Evolutionary conservation across 1,140 invertebrate genomes (phyloP).

Genomic region (Aethina tumida): DNA sequence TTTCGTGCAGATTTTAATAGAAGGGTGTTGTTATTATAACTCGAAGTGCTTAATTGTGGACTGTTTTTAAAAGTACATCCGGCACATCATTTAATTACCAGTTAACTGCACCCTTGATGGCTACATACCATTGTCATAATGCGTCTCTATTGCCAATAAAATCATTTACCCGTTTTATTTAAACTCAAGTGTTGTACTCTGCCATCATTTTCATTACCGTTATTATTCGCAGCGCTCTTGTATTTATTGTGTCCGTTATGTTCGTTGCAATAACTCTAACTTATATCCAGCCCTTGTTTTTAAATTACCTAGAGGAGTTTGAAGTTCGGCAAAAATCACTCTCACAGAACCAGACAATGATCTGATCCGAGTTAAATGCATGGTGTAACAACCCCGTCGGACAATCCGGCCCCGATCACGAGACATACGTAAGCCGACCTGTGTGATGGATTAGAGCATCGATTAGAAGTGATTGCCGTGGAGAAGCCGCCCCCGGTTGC

Average conservation of each 20-base stretch:
- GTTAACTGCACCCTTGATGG: conserved; percentile 28
- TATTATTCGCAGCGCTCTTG: too few species aligned
- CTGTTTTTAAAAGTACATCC: conserved; percentile 22
- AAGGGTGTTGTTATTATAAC: too few species aligned
- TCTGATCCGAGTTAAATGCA: too few species aligned
- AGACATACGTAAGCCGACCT: conserved; percentile 30
- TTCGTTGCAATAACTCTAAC: too few species aligned
- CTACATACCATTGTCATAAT: conserved; percentile 21
- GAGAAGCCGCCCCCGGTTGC: conserved; percentile 23
- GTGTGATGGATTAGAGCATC: conserved; percentile 37
- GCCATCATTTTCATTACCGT: conserved; percentile 5
- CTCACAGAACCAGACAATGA: too few species aligned
- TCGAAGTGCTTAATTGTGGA: conserved; percentile 17
- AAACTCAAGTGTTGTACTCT: conserved; percentile 7
- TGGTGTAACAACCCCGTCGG: too few species aligned
- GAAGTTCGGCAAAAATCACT: too few species aligned
- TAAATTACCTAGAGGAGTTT: too few species aligned
- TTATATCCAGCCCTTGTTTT: too few species aligned
- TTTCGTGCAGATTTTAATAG: too few species aligned
- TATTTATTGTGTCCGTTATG: too few species aligned
- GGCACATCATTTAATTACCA: conserved; percentile 29
- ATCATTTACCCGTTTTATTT: conserved; percentile 26
- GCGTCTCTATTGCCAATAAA: conserved; percentile 26
- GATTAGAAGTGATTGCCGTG: conserved; percentile 34
- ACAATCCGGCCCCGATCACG: too few species aligned